phyloP scores from a whole-genome alignment of 2,797 vertebrate species.

The Anguilla anguilla region DNA sequence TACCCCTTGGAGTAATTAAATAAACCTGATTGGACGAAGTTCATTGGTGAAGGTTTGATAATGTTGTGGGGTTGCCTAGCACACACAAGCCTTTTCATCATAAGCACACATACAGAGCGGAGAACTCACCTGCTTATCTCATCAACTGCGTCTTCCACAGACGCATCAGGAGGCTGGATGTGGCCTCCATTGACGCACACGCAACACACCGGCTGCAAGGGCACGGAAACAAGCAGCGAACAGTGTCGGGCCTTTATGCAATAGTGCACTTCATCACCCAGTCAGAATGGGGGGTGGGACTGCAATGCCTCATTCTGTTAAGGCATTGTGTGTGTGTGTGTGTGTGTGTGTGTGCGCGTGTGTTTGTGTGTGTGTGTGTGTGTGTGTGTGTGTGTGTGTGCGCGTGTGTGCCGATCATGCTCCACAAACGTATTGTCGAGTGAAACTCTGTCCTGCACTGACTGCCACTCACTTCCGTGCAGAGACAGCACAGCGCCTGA shows the following conservation, averaged over 20 bases:
- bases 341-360: too few relatives aligned
- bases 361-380: background rate
- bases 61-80: too few relatives aligned
- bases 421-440: too few relatives aligned
- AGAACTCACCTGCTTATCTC: conserved; percentile 32
- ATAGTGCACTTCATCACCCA: background rate
- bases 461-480: too few relatives aligned
- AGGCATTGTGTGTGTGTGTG: too few relatives aligned
- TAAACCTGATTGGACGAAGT: too few relatives aligned
- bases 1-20: too few relatives aligned
- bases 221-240: background rate
- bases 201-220: conserved; percentile 65
- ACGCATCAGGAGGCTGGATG: fast-evolving
- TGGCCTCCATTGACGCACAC: conserved; percentile 62
- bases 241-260: background rate
- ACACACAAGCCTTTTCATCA: too few relatives aligned
- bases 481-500: too few relatives aligned
- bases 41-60: too few relatives aligned
- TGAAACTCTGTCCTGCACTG: too few relatives aligned
- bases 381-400: background rate
- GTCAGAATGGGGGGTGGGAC: background rate
- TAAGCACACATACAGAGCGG: background rate
- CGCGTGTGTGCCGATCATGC: background rate
- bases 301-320: background rate
- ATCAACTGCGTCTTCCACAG: fast-evolving